Evolutionary conservation across 2,888 invertebrate genomes (phyloP).

Genomic region (Emmelina monodactyla): DNA sequence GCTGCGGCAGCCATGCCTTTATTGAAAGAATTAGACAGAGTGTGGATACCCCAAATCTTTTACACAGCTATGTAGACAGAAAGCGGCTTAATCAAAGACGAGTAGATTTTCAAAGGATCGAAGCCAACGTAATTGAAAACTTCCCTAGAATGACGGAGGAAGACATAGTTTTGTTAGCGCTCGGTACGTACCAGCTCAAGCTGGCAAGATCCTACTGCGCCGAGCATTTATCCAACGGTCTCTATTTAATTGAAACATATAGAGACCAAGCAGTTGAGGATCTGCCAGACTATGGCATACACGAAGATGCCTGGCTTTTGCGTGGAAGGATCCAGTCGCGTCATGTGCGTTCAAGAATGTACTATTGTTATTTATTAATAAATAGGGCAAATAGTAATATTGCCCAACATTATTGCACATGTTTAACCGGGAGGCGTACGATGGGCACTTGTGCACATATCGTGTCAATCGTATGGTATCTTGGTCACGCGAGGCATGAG

Average conservation of each 20-base stretch:
- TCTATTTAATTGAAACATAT: conserved; percentile 9
- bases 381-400: conserved; percentile 3
- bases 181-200: conserved; percentile 10
- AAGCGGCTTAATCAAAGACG: no score
- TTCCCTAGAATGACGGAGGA: conserved; percentile 3
- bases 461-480: neutral
- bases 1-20: no score
- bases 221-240: conserved; percentile 8
- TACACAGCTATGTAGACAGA: no score
- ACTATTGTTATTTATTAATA: conserved; percentile 9
- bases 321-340: conserved; percentile 6
- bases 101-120: no score
- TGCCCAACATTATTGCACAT: conserved; percentile 2
- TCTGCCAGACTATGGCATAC: conserved; percentile 1
- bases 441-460: neutral
- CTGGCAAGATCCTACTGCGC: conserved; percentile 10
- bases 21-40: no score
- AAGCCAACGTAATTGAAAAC: no score
- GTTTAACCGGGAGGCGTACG: conserved; percentile 1
- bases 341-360: conserved; percentile 4
- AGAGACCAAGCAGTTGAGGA: conserved; percentile 3
- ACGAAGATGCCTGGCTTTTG: conserved; percentile 5
- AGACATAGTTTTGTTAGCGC: conserved; percentile 3
- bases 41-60: no score
- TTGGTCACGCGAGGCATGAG: neutral